phyloP scores from a whole-genome alignment of 2,113 vertebrate species.

The Deroptyus accipitrinus region DNA sequence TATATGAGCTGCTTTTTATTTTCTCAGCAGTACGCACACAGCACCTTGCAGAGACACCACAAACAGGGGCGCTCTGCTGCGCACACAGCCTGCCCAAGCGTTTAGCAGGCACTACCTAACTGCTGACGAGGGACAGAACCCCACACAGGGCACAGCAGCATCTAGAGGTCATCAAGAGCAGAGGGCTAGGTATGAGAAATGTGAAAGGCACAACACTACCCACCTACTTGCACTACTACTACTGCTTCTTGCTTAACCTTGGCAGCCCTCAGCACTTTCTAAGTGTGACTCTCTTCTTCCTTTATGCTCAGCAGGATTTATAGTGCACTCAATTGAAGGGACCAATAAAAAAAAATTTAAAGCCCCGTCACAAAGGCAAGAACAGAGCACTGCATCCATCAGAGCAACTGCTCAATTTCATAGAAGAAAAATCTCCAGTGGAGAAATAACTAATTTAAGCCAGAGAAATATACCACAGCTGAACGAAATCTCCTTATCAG shows the following conservation, averaged over 20 bases:
- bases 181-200: rapidly evolving
- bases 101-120: not conserved
- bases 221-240: not conserved
- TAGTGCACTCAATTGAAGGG: rapidly evolving
- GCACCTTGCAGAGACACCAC: not conserved
- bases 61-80: not conserved
- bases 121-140: not conserved
- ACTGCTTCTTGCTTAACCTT: not conserved
- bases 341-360: not conserved
- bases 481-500: not conserved
- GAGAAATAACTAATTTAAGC: not conserved
- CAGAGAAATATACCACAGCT: not conserved
- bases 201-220: not conserved
- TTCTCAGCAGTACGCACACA: not conserved
- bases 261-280: not conserved
- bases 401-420: not conserved
- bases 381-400: rapidly evolving
- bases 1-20: not conserved
- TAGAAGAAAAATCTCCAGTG: rapidly evolving
- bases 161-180: not conserved
- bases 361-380: rapidly evolving
- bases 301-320: not conserved
- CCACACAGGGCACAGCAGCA: rapidly evolving
- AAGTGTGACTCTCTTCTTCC: rapidly evolving
- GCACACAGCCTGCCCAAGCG: not conserved